Percentiles rank a stretch among this genome's conserved stretches.
Conservation (phyloP, 92 coral and sea anemone genomes). For the Zoanthus sociatus region DNA sequence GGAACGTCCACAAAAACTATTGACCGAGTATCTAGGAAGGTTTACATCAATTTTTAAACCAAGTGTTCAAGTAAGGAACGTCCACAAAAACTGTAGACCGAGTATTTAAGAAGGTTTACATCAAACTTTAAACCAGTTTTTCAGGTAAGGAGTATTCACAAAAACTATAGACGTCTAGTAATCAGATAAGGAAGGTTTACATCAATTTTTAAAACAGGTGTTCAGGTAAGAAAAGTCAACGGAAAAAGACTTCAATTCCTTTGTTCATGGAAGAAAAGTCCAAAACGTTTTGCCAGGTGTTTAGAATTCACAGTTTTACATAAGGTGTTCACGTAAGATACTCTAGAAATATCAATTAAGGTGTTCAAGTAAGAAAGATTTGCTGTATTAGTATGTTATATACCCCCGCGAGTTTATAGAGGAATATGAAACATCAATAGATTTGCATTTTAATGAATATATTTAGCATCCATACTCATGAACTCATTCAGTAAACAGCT, state of each 20-base stretch:
- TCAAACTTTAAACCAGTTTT: conserved; percentile 62
- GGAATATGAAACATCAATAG: too few relatives aligned
- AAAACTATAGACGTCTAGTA: not conserved
- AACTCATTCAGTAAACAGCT: too few relatives aligned
- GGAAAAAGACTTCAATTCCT: too few relatives aligned
- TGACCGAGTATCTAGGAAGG: not conserved
- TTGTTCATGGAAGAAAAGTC: not conserved
- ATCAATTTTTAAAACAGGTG: not conserved
- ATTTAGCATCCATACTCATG: too few relatives aligned
- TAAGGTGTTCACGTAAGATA: not conserved
- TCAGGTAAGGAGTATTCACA: conserved; percentile 67
- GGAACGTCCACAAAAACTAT: not conserved
- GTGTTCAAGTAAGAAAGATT: not conserved
- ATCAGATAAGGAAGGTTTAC: not conserved
- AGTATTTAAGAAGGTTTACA: not conserved
- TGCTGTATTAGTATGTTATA: too few relatives aligned
- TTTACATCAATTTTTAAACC: conserved; percentile 46
- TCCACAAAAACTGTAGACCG: not conserved
- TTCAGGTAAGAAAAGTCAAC: not conserved
- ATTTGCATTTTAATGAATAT: too few relatives aligned
- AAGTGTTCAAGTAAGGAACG: conserved; percentile 74
- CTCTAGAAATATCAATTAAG: too few relatives aligned
- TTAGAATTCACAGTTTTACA: not conserved
- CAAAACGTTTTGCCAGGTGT: not conserved
- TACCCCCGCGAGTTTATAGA: too few relatives aligned